These are phyloP conservation scores for Hanleya hanleyi DNA, from an alignment of 2,888 invertebrate species.

Conservation along the genomic window DNA sequence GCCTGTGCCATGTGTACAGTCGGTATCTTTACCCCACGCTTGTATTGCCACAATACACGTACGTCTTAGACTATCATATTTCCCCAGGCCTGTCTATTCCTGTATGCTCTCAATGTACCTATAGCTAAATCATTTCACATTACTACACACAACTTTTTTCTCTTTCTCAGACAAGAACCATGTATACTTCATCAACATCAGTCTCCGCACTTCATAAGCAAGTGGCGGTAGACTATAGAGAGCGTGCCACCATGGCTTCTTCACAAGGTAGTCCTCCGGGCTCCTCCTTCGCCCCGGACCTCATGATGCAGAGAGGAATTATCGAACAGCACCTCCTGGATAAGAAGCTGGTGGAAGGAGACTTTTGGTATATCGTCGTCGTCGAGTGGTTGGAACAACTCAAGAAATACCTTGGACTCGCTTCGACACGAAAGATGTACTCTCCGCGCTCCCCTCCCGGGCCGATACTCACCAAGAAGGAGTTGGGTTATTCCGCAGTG, in stretches of 20 bases:
- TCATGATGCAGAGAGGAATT: slow-evolving; percentile 56
- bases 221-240: background rate
- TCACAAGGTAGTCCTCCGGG: background rate
- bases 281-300: slow-evolving; percentile 42
- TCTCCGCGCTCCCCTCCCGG: slow-evolving; percentile 59
- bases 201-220: background rate
- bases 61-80: too few species aligned
- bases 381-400: slow-evolving; percentile 67
- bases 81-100: too few species aligned
- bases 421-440: slow-evolving; percentile 59
- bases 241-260: background rate
- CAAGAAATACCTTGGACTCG: slow-evolving; percentile 62
- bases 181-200: background rate
- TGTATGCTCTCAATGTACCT: too few species aligned
- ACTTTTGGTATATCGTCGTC: slow-evolving; percentile 66
- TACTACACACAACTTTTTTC: too few species aligned
- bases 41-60: too few species aligned
- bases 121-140: too few species aligned
- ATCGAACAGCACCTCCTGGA: slow-evolving; percentile 59
- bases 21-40: too few species aligned
- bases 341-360: slow-evolving; percentile 58
- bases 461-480: slow-evolving; percentile 58
- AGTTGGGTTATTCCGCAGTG: slow-evolving; percentile 64
- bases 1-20: too few species aligned
- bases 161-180: too few species aligned